Evolutionary conservation across 2,888 invertebrate genomes (phyloP).

Genomic region (Azorinus chamasolen): DNA sequence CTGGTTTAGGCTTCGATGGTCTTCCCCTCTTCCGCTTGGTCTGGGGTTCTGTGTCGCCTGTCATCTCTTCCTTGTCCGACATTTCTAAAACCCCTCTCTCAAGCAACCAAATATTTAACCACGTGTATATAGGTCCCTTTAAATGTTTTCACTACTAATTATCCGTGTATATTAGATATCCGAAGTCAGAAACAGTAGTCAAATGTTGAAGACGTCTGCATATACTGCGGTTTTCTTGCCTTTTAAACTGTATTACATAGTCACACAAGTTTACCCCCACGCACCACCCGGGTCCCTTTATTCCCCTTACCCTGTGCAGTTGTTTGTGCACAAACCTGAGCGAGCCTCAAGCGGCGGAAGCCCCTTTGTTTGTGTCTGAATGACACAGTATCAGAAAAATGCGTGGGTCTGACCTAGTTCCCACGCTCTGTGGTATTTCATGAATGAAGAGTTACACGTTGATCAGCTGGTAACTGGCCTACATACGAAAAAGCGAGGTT

Average conservation of each 20-base stretch:
- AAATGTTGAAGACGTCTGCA: no score
- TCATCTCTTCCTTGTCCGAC: constrained; percentile 50
- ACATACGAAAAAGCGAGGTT: constrained; percentile 8
- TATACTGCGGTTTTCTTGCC: background rate
- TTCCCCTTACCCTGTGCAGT: no score
- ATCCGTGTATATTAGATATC: no score
- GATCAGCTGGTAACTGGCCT: constrained; percentile 64
- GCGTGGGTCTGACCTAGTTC: constrained; percentile 45
- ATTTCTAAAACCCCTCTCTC: constrained; percentile 9
- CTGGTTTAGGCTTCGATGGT: constrained; percentile 70
- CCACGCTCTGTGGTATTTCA: constrained; percentile 36
- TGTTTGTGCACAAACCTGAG: constrained; percentile 1
- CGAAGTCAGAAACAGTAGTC: no score
- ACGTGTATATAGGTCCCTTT: no score
- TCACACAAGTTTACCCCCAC: no score
- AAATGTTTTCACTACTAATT: no score
- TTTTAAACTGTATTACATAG: no score
- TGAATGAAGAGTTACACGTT: constrained; percentile 54
- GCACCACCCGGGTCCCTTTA: no score
- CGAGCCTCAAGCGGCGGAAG: background rate
- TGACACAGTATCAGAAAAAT: constrained; percentile 3
- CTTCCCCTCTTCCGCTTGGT: constrained; percentile 70
- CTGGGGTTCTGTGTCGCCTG: constrained; percentile 11
- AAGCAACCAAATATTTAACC: no score
- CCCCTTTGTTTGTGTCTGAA: no score